Evolutionary conservation across 2,113 vertebrate genomes (phyloP).

Genomic region (Sylvilagus bachmani): DNA sequence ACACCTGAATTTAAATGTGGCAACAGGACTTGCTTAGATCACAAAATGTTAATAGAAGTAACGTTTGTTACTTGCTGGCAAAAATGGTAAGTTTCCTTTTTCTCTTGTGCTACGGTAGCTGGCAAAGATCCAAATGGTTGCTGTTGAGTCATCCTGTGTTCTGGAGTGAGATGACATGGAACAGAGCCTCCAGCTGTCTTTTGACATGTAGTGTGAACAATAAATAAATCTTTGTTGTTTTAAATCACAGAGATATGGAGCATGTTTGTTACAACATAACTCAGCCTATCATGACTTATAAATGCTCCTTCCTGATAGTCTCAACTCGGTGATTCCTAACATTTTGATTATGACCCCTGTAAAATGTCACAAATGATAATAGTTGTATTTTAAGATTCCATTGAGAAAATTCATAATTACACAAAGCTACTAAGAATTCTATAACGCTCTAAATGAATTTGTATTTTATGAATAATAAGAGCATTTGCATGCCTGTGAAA

Average conservation of each 20-base stretch:
- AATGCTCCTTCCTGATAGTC: neutral
- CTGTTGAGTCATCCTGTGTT: neutral
- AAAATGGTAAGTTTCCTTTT: neutral
- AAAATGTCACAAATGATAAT: neutral
- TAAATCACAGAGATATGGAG: conserved; percentile 3
- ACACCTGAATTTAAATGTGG: neutral
- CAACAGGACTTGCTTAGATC: neutral
- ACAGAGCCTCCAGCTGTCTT: neutral
- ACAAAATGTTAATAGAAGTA: neutral
- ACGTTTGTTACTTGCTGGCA: neutral
- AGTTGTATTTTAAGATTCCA: neutral
- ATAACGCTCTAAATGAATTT: neutral
- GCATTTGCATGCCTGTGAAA: neutral
- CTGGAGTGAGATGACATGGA: neutral
- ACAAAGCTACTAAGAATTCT: neutral
- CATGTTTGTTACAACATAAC: neutral
- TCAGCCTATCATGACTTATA: neutral
- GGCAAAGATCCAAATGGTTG: neutral
- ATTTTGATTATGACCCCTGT: conserved; percentile 10
- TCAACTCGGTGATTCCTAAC: neutral
- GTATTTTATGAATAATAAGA: conserved; percentile 11
- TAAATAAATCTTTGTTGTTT: conserved; percentile 36
- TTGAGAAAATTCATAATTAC: neutral
- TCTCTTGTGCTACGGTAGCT: neutral
- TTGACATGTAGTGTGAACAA: neutral